phyloP scores from a whole-genome alignment of 2,797 vertebrate species.

The Argentina silus region DNA sequence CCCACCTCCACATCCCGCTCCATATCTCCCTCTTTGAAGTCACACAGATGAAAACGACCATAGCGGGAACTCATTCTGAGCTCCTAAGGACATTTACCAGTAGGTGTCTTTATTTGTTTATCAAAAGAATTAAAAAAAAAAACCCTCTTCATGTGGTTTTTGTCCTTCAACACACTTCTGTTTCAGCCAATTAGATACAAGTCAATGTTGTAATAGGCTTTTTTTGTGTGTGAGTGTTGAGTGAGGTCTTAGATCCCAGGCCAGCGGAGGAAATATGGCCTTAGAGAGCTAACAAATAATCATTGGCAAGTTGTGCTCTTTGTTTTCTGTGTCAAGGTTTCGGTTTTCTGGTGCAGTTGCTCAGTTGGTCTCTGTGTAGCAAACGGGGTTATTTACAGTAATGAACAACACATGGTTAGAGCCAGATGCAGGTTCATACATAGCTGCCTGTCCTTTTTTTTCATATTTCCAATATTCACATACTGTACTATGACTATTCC shows the following conservation, averaged over 20 bases:
- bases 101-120: conserved; percentile 62
- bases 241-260: conserved; percentile 52
- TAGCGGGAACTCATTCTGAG: conserved; percentile 36
- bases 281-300: conserved; percentile 54
- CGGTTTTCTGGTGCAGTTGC: conserved; percentile 1
- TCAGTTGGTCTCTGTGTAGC: conserved; percentile 1
- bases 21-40: conserved; percentile 72
- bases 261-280: conserved; percentile 38
- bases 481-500: neutral
- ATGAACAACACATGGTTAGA: conserved; percentile 35
- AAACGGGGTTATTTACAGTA: conserved; percentile 13
- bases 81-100: conserved; percentile 44
- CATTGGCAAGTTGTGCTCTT: conserved; percentile 57
- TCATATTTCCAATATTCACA: neutral
- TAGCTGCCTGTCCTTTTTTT: neutral
- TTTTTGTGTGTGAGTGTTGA: conserved; percentile 46
- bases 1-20: conserved; percentile 62
- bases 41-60: conserved; percentile 46
- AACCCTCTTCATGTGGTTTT: conserved; percentile 55
- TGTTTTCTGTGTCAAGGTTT: conserved; percentile 41
- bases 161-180: conserved; percentile 54
- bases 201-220: conserved; percentile 57
- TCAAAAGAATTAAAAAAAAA: conserved; percentile 49
- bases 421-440: conserved; percentile 21
- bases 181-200: conserved; percentile 56